phyloP scores from a whole-genome alignment of 2,113 vertebrate species.

The Dermatemys mawii region DNA sequence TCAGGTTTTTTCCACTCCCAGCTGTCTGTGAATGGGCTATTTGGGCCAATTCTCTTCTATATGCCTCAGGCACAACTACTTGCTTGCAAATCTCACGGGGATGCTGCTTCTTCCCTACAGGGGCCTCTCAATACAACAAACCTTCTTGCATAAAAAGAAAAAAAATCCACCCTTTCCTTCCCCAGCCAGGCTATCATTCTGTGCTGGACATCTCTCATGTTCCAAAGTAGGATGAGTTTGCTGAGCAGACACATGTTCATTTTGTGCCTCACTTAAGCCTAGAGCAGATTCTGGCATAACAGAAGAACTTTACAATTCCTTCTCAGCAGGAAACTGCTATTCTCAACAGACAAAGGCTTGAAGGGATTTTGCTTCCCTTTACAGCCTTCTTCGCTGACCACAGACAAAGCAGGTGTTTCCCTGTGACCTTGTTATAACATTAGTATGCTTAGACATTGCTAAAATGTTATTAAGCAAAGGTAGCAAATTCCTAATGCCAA shows the following conservation, averaged over 20 bases:
- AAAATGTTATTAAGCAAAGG: not conserved
- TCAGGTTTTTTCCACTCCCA: not conserved
- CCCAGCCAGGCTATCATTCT: not conserved
- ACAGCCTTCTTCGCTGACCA: not conserved
- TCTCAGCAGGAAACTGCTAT: not conserved
- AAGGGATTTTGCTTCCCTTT: not conserved
- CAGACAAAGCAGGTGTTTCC: not conserved
- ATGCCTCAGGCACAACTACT: not conserved
- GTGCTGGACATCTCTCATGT: not conserved
- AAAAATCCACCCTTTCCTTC: not conserved
- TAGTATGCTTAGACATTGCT: not conserved
- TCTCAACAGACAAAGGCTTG: not conserved
- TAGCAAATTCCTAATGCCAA: not conserved
- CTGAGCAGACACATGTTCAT: not conserved
- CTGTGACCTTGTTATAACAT: not conserved
- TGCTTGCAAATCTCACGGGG: not conserved
- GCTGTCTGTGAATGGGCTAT: not conserved
- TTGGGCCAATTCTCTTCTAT: not conserved
- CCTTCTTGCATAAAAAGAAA: not conserved
- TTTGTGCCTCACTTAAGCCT: not conserved
- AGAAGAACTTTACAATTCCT: not conserved
- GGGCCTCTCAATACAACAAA: not conserved
- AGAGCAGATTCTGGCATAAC: not conserved
- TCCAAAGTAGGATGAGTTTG: not conserved
- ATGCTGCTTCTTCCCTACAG: not conserved